Base-by-base conservation (phyloP, 92 coral and sea anemone species). In the Phymanthus crucifer region DNA sequence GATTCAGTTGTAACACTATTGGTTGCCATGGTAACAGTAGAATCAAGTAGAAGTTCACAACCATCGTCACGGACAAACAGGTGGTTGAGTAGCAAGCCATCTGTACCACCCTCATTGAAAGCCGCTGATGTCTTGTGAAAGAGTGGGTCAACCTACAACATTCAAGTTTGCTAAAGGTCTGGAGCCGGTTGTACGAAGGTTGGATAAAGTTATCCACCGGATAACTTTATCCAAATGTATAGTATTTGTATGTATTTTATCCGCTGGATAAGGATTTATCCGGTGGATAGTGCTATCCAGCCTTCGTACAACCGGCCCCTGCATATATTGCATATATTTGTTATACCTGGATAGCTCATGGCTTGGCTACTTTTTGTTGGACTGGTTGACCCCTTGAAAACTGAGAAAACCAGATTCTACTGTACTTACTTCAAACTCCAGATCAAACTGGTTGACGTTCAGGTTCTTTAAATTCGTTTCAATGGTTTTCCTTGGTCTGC, bases 61-160 rank as follows among this genome's bases (percentile, higher is more conserved):
- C 67, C 83, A 73, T 95, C 97, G 80, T 91, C 98, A 40, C 97
- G 89, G 16, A 92, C 88, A 86, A 83, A 85, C 78, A 95, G 75
- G 67, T 89, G 89, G 68, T 95, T 95, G 34, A 93, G 78, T 17
- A 95, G 85, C 67, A 95, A 85, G 24, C 99, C 96, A 9, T 76
- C 89, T 0, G 94, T 88, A 24, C 99, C 98, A 38, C 99, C 99
- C 74, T 95, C 99, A 74, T 95, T 97, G 93, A 95, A 95, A 12
- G 98, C 92, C 18, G 99, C 97, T 32, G 99, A 91, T 5, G 95
- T 91, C 81, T 95, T 95, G 77, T 95, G 99, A 83, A 95, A 95
- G 73, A 95, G 79, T 61, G 98, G 99, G 76, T 95, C 99, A 82
- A 91, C 92, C 97, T 95, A 32, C 18, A 43, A 78, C 23, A 34